Base-by-base conservation (phyloP, 2,888 invertebrate species). In the Nipponacmea schrenckii region DNA sequence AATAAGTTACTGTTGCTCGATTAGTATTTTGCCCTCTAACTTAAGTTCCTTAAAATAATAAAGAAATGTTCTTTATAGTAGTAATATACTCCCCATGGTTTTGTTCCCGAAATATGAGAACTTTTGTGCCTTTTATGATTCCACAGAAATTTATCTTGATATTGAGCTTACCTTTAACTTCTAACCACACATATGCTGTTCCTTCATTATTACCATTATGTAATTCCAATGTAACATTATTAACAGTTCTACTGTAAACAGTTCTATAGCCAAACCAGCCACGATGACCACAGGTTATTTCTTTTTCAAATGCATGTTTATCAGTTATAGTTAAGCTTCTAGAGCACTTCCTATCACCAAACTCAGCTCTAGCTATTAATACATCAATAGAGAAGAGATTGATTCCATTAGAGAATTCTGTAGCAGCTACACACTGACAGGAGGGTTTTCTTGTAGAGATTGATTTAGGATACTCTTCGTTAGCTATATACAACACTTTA, bases 201-300 rank as follows among this genome's bases (percentile, higher is more conserved):
- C 80, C 77, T 17, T 83, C 79, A 10, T 77, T 71, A 0, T 80
- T 72, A 24, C 20, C 56, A 67, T 78, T 84, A 31, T 81, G 77
- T 24, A 85, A 74, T 0, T 80, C 81, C 39, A 84, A 69, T 15
- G 83, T 82, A 44, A 84, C 81, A 64, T 83, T 83, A 26, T 79
- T 68, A 2, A 82, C 83, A 69, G 80, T 77, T 65, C 80, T 74
- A 66, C 78, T 80, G 72, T 83, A 85, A 62, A 84, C 76, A 56
- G 79, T 78, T 31, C 83, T 73, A 74, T 81, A 83, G 0, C 84
- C 85, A 62, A 82, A 84, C 64, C 82, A 76, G 7, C 84, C 85
- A 1, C 77, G 69, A 64, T 81, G 77, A n/a, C 82, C 83, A 68
- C 85, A 85, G 10, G 78, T 78, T 10, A 83, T 79, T 70, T 78